Percentiles rank a stretch among this genome's conserved stretches.
Conservation (phyloP, 2,797 vertebrate genomes). For the Syngnathus rostellatus region DNA sequence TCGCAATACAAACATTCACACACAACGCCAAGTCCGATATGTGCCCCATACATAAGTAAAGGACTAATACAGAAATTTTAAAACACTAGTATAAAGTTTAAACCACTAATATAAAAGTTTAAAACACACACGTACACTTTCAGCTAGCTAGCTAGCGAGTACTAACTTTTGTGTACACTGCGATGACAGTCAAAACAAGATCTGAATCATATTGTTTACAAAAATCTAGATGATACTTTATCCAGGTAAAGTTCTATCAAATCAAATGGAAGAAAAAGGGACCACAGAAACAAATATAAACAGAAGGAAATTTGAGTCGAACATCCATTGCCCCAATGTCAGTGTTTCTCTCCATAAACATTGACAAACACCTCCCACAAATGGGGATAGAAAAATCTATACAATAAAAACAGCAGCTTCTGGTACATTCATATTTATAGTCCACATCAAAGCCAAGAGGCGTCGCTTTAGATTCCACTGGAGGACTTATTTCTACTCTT, state of each 20-base stretch:
- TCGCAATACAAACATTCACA: neutral
- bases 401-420: slow-evolving; percentile 42
- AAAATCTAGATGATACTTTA: neutral
- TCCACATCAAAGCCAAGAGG: slow-evolving; percentile 54
- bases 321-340: slow-evolving; percentile 32
- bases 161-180: neutral
- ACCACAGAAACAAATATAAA: slow-evolving; percentile 13
- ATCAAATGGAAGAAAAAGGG: neutral
- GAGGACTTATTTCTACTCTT: slow-evolving; percentile 52
- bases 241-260: neutral
- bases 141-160: neutral
- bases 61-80: too few species aligned
- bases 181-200: neutral
- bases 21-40: neutral
- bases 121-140: neutral
- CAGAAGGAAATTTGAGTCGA: slow-evolving; percentile 22
- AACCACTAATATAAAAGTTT: neutral
- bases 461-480: slow-evolving; percentile 47
- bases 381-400: slow-evolving; percentile 39
- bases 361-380: slow-evolving; percentile 29
- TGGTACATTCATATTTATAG: slow-evolving; percentile 60
- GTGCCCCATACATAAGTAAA: neutral
- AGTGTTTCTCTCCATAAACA: slow-evolving; percentile 33
- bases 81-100: neutral
- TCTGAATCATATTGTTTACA: neutral